A percentile compares a stretch with the other conserved stretches of the same genome.
These are phyloP conservation scores for Hormaphis cornu DNA, from an alignment of 1,140 invertebrate species.

Conservation along the genomic window DNA sequence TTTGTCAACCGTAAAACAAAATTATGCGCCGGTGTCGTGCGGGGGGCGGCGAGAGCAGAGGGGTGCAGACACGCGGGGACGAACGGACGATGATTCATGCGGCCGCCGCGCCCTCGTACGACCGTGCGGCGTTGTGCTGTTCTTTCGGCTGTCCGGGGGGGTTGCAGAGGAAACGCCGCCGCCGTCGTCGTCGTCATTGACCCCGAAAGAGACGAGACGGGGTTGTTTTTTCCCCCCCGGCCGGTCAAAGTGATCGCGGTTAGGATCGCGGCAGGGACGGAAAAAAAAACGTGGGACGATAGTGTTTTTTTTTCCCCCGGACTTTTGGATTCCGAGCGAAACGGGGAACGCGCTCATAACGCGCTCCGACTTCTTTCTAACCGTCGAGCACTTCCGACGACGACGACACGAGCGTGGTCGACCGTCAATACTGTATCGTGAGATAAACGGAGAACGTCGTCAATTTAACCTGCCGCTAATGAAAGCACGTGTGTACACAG, in stretches of 20 bases:
- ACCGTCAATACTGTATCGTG: too few relatives aligned
- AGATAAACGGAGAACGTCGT: too few relatives aligned
- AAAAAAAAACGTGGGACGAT: too few relatives aligned
- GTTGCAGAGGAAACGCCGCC: neutral
- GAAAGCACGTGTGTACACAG: too few relatives aligned
- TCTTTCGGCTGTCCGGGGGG: neutral
- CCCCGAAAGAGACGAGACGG: neutral
- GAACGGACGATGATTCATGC: constrained; percentile 21
- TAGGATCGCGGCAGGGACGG: too few relatives aligned
- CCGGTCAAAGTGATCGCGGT: neutral
- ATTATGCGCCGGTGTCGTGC: constrained; percentile 22
- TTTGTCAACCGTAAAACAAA: constrained; percentile 32
- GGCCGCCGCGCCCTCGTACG: neutral
- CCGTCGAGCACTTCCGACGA: too few relatives aligned
- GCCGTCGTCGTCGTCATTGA: constrained; percentile 10
- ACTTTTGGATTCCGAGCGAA: too few relatives aligned
- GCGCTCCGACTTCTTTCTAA: too few relatives aligned
- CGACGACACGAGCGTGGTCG: too few relatives aligned
- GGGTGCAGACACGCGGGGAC: neutral
- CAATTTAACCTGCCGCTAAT: too few relatives aligned
- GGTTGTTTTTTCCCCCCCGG: neutral
- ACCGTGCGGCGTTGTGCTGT: neutral
- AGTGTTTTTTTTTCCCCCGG: too few relatives aligned
- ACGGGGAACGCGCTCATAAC: too few relatives aligned
- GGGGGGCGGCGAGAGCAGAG: neutral